Evolutionary conservation across 2,888 invertebrate genomes (phyloP).

Genomic region (Ctena decussata): DNA sequence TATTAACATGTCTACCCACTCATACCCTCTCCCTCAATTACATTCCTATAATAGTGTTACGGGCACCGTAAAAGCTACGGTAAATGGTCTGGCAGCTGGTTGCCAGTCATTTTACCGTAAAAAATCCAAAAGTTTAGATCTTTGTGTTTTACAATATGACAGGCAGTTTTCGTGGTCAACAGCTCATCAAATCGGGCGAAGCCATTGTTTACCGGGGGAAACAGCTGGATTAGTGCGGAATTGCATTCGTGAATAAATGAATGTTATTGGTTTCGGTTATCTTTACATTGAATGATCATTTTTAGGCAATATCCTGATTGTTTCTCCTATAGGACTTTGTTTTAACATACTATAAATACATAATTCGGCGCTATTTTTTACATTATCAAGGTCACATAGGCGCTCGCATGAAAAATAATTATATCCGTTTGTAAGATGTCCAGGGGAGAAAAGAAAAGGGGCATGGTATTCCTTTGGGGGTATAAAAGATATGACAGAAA

Average conservation of each 20-base stretch:
- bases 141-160: not conserved
- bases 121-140: not conserved
- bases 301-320: no score
- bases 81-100: not conserved
- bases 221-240: not conserved
- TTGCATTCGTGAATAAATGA: not conserved
- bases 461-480: no score
- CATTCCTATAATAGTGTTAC: no score
- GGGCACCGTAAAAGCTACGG: no score
- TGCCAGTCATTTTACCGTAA: not conserved
- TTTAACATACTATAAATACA: no score
- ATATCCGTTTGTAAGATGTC: no score
- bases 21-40: no score
- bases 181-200: not conserved
- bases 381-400: no score
- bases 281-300: not conserved
- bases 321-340: no score
- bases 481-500: not conserved
- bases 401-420: no score
- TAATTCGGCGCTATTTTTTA: no score
- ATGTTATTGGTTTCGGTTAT: not conserved
- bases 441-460: no score
- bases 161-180: not conserved
- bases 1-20: not conserved
- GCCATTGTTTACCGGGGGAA: not conserved